Evolutionary conservation across 2,113 vertebrate genomes (phyloP), one percentile per base, ranked within the genome.

Genomic region (Catharus bicknelli): DNA sequence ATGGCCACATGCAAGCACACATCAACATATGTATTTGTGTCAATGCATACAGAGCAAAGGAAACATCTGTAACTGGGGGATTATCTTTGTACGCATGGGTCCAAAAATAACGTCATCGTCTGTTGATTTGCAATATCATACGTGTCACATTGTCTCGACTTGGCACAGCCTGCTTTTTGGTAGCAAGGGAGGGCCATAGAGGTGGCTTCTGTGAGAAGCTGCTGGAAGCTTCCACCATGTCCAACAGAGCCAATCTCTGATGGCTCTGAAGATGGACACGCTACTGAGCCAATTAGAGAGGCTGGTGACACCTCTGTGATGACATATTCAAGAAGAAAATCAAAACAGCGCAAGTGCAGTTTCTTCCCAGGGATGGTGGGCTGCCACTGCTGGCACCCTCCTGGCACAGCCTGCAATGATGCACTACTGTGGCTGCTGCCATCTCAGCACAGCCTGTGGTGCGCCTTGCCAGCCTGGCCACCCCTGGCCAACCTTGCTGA

Each of bases 391-490:
- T 2, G 13, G 18, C 13, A 7, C 8, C 14, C 27, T 13, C 11
- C 8, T 58, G 70, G 32, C 14, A 58, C 10, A 36, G 70, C 54
- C 32, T 22, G 14, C 0, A 2, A 19, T 1, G 0, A 7, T 22
- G 40, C 1, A 4, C 32, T 6, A 6, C 32, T 2, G 4, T 13
- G 54, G 42, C 25, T 5, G 4, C 32, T 3, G 1, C 54, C 19
- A 10, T 58, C 32, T 57, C 1, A 0, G 32, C 2, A 1, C 17
- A 34, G 70, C 30, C 40, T 0, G 38, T 9, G 32, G 13, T 0
- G 0, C 19, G 8, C 54, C 42, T 47, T 47, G 45, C 20, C 45
- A 22, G 21, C 20, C 45, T 47, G 45, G 45, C 45, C 45, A 47
- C 45, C 45, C 45, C 45, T 47, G 45, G 45, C 20, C 45, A 47